Base-by-base conservation (phyloP, 2,888 invertebrate genomes). In the Drosophila buzzatii region DNA sequence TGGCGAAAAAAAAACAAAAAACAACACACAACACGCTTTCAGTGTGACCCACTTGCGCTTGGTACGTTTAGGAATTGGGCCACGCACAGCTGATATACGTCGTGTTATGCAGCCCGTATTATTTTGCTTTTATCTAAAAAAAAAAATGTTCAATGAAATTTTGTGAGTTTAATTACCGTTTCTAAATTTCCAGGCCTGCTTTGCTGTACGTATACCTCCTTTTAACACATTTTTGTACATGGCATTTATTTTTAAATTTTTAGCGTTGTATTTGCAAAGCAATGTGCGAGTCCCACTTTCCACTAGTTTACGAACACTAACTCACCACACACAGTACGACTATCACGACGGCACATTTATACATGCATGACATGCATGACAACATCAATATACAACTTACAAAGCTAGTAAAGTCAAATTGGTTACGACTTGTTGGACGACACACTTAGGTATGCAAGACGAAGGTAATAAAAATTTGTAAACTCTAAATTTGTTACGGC, bases 171-270 rank as follows among this genome's bases (percentile, higher is more conserved):
- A 75, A 59, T 84, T 73, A 92, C 92, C 92, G 71, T 83, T 91
- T 79, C 88, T 84, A 20, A 91, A 75, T 79, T 91, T 91, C 91
- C 92, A 92, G 37, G 91, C 91, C 68, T 84, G 87, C 64, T 86
- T 73, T 61, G 92, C 92, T 60, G 91, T 88, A 57, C 91, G 82
- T 45, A 85, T 74, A 37, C 92, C 92, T 62, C 86, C 85, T 62
- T 78, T 91, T 35, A 92, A 62, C 51, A 76, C 90, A 83, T 90
- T 76, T 73, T 88, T 91, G 69, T 91, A 91, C 91, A 91, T 91
- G 68, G 67, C 70, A 23, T 33, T 49, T 41, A 23, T 52, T 65
- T 64, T 71, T 52, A 37, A 55, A 67, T 58, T n/a, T 23, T 20
- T 33, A 64, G 35, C 23, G 44, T 58, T 58, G 20, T 52, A 12